Conservation (phyloP, 2,113 vertebrate species). For the Erythrocebus patas region DNA sequence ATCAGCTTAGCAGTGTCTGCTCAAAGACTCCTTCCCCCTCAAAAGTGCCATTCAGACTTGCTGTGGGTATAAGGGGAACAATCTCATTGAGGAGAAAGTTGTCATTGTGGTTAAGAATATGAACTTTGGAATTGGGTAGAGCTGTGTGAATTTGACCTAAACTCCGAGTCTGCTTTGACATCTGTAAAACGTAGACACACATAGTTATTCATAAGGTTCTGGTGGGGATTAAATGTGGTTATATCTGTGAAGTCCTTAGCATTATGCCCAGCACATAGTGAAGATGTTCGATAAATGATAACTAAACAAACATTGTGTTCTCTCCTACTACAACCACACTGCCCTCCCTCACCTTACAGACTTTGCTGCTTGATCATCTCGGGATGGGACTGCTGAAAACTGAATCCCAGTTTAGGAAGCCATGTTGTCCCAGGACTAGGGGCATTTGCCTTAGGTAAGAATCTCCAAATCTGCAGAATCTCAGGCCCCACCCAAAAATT, state of each 20-base stretch:
- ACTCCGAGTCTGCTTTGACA: conserved; percentile 1
- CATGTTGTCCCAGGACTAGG: neutral
- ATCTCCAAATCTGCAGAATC: neutral
- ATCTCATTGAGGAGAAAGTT: neutral
- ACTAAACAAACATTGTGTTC: neutral
- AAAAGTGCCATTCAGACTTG: neutral
- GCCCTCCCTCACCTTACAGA: neutral
- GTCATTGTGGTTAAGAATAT: neutral
- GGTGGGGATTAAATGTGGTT: neutral
- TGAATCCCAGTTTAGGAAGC: neutral
- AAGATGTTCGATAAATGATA: neutral
- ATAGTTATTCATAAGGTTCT: neutral
- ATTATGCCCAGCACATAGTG: neutral
- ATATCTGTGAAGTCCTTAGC: neutral
- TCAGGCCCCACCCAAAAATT: neutral
- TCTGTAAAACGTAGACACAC: neutral
- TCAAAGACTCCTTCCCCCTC: neutral
- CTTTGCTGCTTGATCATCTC: neutral
- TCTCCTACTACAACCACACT: neutral
- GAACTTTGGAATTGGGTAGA: conserved; percentile 13
- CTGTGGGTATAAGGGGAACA: neutral
- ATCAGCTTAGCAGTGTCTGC: neutral
- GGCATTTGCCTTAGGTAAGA: neutral
- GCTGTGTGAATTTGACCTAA: neutral
- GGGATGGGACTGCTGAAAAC: neutral